A percentile compares a stretch with the other conserved stretches of the same genome.
phyloP scores from a whole-genome alignment of 2,797 vertebrate genomes.

The Gymnoscopelus braueri region DNA sequence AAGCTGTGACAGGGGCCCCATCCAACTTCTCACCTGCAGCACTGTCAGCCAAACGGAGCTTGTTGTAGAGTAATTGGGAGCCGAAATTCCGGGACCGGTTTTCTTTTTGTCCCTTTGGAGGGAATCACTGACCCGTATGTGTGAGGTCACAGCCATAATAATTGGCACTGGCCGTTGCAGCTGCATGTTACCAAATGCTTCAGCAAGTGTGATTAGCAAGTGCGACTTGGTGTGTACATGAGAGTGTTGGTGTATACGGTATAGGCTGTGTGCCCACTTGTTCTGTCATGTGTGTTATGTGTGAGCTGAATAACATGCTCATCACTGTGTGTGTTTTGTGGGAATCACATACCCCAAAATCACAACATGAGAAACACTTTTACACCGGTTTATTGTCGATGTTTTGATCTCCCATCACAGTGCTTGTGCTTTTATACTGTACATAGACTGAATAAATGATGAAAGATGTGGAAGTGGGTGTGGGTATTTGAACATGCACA shows the following conservation, averaged over 20 bases:
- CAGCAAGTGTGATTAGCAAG: constrained; percentile 21
- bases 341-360: too few relatives aligned
- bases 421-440: too few relatives aligned
- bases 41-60: constrained; percentile 60
- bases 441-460: too few relatives aligned
- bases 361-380: too few relatives aligned
- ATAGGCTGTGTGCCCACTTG: background rate
- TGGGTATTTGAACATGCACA: too few relatives aligned
- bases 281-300: background rate
- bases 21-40: constrained; percentile 81
- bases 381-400: too few relatives aligned
- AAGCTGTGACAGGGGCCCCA: constrained; percentile 52
- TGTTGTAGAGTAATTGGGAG: constrained; percentile 72
- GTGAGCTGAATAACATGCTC: too few relatives aligned
- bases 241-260: background rate
- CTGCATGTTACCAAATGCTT: constrained; percentile 58
- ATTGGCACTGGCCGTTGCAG: constrained; percentile 71
- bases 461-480: too few relatives aligned
- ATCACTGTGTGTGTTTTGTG: too few relatives aligned
- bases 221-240: constrained; percentile 6
- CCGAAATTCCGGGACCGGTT: constrained; percentile 72
- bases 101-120: constrained; percentile 71
- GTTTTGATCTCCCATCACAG: too few relatives aligned
- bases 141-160: constrained; percentile 74
- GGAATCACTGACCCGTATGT: constrained; percentile 78